phyloP scores from a whole-genome alignment of 2,888 invertebrate species.

The Brachyptera putata region DNA sequence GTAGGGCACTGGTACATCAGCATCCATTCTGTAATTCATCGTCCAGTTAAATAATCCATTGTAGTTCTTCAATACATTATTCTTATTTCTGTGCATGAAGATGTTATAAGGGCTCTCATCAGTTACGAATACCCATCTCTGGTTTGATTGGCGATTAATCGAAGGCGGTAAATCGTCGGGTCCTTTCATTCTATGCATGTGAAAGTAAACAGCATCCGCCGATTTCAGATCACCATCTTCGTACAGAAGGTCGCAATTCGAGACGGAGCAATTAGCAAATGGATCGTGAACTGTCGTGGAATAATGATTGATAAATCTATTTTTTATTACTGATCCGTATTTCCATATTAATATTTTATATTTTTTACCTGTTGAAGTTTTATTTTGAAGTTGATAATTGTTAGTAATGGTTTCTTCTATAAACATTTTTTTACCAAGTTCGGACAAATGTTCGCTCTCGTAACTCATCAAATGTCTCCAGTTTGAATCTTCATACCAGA shows the following conservation, averaged over 20 bases:
- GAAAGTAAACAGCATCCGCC: neutral
- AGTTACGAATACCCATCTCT: neutral
- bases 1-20: neutral
- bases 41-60: neutral
- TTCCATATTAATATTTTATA: neutral
- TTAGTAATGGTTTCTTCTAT: neutral
- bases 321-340: neutral
- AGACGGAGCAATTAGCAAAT: neutral
- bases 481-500: too few species aligned
- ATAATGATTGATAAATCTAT: neutral
- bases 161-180: neutral
- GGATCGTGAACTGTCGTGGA: neutral
- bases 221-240: neutral
- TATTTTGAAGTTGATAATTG: too few species aligned
- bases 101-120: neutral
- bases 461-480: too few species aligned
- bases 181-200: neutral
- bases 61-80: neutral
- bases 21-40: neutral
- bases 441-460: too few species aligned
- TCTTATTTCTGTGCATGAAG: neutral
- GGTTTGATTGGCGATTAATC: neutral
- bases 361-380: too few species aligned
- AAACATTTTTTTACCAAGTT: neutral
- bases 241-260: neutral